These are phyloP conservation scores for Genyomyrus donnyi DNA, from an alignment of 2,113 vertebrate genomes.

Conservation along the genomic window DNA sequence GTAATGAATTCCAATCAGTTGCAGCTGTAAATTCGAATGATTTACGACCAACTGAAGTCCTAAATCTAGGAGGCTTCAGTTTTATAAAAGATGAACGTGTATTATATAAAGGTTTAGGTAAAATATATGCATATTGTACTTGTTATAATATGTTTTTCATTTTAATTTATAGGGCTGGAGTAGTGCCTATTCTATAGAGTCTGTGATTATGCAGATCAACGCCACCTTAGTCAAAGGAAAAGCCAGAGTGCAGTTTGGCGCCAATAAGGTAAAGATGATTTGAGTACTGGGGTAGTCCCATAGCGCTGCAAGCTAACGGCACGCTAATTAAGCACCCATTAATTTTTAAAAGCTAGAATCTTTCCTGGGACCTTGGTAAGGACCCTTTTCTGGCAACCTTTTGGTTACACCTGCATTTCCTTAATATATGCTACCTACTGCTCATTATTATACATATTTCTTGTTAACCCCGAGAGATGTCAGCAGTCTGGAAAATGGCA, in stretches of 20 bases:
- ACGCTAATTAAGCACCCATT: not conserved
- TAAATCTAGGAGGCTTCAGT: too few species aligned
- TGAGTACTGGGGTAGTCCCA: not conserved
- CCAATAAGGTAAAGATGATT: slow-evolving; percentile 83
- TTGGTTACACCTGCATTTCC: not conserved
- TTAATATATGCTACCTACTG: not conserved
- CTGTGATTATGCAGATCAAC: slow-evolving; percentile 98
- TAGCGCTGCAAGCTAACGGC: not conserved
- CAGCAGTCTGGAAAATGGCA: not conserved
- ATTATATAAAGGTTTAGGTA: too few species aligned
- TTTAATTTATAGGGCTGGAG: slow-evolving; percentile 80
- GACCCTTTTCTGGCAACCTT: not conserved
- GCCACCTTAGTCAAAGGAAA: slow-evolving; percentile 98
- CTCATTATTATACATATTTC: not conserved
- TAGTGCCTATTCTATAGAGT: slow-evolving; percentile 98
- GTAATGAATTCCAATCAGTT: too few species aligned
- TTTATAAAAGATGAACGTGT: too few species aligned
- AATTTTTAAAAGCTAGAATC: not conserved
- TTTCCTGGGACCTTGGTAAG: not conserved
- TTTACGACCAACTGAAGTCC: too few species aligned
- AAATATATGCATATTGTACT: not conserved
- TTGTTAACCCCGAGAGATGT: not conserved
- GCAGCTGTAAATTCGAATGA: too few species aligned
- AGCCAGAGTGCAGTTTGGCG: slow-evolving; percentile 97
- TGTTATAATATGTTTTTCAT: not conserved